Base-by-base conservation (phyloP, 2,797 vertebrate genomes). In the Sciaenops ocellatus region DNA sequence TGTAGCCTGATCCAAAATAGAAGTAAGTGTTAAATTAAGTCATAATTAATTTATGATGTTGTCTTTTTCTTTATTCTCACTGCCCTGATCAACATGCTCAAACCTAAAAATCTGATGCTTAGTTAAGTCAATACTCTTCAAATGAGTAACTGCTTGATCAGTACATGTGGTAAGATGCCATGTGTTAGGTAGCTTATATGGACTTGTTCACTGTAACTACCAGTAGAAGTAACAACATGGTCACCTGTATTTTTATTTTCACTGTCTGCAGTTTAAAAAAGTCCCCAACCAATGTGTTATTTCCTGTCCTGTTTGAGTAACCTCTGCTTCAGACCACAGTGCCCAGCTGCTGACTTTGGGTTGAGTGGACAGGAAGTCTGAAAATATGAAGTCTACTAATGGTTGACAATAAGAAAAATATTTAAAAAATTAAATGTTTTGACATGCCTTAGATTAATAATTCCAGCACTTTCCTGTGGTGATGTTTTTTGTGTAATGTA, bases 71-170 rank as follows among this genome's bases (percentile, higher is more conserved):
- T n/a, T 10, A 10, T 3, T 6, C 41, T 7, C 26, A 4, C 1
- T 16, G 22, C 57, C 1, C 16, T n/a, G 11, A 26, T 13, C 3
- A 26, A 38, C 8, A 0, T 3, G 17, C 67, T 60, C 2, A 41
- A 42, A 42, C 34, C 26, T 12, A 6, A 42, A 42, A 28, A 0
- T 41, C 5, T n/a, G n/a, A n/a, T n/a, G 3, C 1, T 4, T 62
- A 59, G 48, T 62, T 57, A 72, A 44, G 41, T 69, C 15, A n/a
- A n/a, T n/a, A 42, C 20, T 41, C 57, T 42, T 41, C n/a, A 60
- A 13, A 55, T 1, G 24, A 1, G 11, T 20, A 13, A 1, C 3
- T 6, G 15, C 4, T 11, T 26, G 16, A 6, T n/a, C n/a, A n/a
- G n/a, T 20, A 1, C n/a, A 15, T 9, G 46, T 28, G 56, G 51